Base-by-base conservation (phyloP, 1,140 invertebrate genomes). In the Papilio glaucus region DNA sequence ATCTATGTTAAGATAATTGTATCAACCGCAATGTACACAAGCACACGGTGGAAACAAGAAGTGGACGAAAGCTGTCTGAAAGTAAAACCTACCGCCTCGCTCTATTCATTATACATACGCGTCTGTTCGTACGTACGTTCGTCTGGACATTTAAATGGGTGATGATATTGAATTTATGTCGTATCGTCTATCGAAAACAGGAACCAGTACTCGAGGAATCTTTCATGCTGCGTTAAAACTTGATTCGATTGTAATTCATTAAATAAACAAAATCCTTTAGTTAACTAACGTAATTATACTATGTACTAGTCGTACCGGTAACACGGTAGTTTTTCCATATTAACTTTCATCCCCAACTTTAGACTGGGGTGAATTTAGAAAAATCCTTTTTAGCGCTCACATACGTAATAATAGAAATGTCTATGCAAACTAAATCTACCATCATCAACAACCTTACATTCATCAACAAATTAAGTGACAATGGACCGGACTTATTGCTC, bases 1-100 rank as follows among this genome's bases (percentile, higher is more conserved):
- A 91, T 91, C 85, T 90, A 89, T 88, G 88, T 82, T 88, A 73
- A 84, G 88, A 91, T 91, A 90, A 91, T 85, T 89, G 84, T 90
- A 86, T 88, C 85, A 86, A 88, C 87, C 85, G 83, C 86, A 88
- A 85, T 82, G 82, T 85, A 85, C 84, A 71, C 79, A 78, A 88
- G 84, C 85, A 83, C 72, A 85, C 80, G 74, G 78, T 77, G 81
- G 72, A 77, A 74, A 74, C 73, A 74, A 78, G 72, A 77, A 79
- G 72, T 78, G 70, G 77, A 81, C 83, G 71, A 71, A 75, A 75
- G 67, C 67, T 49, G 67, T 69, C 67, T 53, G 45, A 69, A 68
- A 69, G 67, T 69, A 69, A 69, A 69, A 69, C 67, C 67, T 33
- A 69, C 67, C 45, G 67, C 67, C 45, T 65, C 26, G 45, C 4